Conservation (phyloP, 2,113 vertebrate species). For the Otocyon megalotis region DNA sequence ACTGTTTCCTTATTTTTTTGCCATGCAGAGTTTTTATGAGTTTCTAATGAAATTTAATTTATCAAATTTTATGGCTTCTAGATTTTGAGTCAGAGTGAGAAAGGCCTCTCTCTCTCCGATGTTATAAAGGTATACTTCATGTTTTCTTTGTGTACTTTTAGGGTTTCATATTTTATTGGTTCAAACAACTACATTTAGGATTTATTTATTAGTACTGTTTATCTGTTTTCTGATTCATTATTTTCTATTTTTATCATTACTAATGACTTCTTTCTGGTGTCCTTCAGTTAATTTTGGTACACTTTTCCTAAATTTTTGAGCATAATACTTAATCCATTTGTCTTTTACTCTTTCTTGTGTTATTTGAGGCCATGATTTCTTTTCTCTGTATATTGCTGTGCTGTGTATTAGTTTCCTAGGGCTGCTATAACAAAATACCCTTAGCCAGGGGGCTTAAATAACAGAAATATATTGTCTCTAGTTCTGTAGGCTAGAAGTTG, state of each 20-base stretch:
- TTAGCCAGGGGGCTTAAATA: not conserved
- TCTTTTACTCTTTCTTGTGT: not conserved
- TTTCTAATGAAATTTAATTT: constrained; percentile 10
- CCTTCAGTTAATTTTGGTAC: constrained; percentile 24
- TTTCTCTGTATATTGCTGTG: not conserved
- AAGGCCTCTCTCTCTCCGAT: not conserved
- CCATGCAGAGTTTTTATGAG: not conserved
- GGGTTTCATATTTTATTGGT: not conserved
- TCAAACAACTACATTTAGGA: not conserved
- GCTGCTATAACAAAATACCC: not conserved
- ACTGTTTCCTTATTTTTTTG: not conserved
- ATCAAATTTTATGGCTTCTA: not conserved
- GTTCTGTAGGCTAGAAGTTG: not conserved
- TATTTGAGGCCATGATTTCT: not conserved
- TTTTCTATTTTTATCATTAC: constrained; percentile 32
- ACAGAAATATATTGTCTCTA: not conserved
- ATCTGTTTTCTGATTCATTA: constrained; percentile 20
- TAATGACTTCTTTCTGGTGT: not conserved
- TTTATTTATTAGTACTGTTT: not conserved
- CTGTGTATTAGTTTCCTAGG: not conserved
- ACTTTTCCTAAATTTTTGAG: not conserved
- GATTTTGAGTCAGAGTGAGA: constrained; percentile 13
- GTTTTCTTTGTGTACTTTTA: not conserved
- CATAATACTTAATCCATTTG: not conserved
- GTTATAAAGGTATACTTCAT: not conserved